These are phyloP conservation scores for Argyrosomus regius DNA, from an alignment of 2,797 vertebrate genomes.

Conservation along the genomic window DNA sequence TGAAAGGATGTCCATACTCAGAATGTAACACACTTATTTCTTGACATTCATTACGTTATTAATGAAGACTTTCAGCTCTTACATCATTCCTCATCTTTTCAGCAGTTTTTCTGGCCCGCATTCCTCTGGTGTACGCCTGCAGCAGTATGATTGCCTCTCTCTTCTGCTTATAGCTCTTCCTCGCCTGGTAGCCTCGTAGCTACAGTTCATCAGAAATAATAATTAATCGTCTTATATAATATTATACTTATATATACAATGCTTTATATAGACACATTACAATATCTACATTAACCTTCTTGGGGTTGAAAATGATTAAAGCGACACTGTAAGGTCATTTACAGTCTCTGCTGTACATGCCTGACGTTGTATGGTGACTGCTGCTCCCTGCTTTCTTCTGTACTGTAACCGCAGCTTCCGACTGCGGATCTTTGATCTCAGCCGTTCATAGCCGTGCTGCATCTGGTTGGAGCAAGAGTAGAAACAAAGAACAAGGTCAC, in stretches of 20 bases:
- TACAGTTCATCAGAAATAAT: conserved; percentile 26
- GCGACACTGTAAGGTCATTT: background rate
- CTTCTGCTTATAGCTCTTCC: conserved; percentile 79
- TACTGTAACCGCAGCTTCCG: conserved; percentile 78
- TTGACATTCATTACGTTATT: background rate
- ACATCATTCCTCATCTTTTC: conserved; percentile 78
- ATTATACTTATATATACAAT: background rate
- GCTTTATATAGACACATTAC: background rate
- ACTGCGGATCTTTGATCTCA: conserved; percentile 86
- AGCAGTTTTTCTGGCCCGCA: conserved; percentile 81
- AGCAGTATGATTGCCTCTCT: conserved; percentile 84
- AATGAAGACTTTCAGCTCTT: conserved; percentile 22
- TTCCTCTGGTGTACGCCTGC: conserved; percentile 87
- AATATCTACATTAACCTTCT: background rate
- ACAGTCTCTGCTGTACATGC: conserved; percentile 40
- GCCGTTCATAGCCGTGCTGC: conserved; percentile 86
- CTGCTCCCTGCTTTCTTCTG: conserved; percentile 60
- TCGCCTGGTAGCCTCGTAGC: conserved; percentile 86
- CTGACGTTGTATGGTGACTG: conserved; percentile 86
- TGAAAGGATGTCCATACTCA: background rate
- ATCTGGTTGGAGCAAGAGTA: conserved; percentile 74
- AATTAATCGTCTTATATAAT: background rate
- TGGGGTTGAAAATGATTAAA: background rate
- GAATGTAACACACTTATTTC: background rate
- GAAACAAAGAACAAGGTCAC: conserved; percentile 17